Base-by-base conservation (phyloP, 2,888 invertebrate genomes). In the Gnatocerus cornutus region DNA sequence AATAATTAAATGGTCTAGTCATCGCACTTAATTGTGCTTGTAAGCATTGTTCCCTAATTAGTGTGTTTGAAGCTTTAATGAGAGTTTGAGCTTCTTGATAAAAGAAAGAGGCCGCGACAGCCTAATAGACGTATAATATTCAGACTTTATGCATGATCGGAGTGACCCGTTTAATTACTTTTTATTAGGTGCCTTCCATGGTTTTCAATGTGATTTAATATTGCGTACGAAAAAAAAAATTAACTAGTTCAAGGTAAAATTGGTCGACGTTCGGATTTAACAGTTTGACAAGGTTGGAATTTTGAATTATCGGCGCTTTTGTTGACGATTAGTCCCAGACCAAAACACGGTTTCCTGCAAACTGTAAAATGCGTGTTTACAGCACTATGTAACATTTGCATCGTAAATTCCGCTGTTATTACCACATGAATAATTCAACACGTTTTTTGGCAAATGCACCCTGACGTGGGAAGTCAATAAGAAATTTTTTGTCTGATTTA, bases 191-290 rank as follows among this genome's bases (percentile, higher is more conserved):
- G 37, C 45, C 59, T 59, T 46, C 59, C 29, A 46, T 59, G 45
- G 10, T 14, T 43, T 43, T 30, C 30, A 33, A 55, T 55, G 30
- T 27, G 16, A 39, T 55, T 52, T 55, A 39, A 39, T 55, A 37
- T 39, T 55, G 39, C 39, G 55, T 55, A 55, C 8, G 14, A 30
- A 1, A 33, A 43, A 58, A 59, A 55, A 55, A 50, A 5, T 12
- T 9, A 52, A 62, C 52, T 62, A 52, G 50, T 62, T 50, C 52
- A 62, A 62, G 62, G 62, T 62, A 52, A 62, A 52, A 62, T 12
- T 41, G 46, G 27, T 43, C 41, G 33, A 58, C 21, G 41, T 7
- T 10, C 21, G 21, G 14, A 39, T 27, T 29, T 43, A 46, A 61
- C 9, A 13, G 30, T 45, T 46, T 29, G 33, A 46, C 45, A 61